A percentile compares a stretch with the other conserved stretches of the same genome.
These are phyloP conservation scores for Pseudanteris insignis DNA, from an alignment of 2,888 invertebrate species.

Conservation along the genomic window DNA sequence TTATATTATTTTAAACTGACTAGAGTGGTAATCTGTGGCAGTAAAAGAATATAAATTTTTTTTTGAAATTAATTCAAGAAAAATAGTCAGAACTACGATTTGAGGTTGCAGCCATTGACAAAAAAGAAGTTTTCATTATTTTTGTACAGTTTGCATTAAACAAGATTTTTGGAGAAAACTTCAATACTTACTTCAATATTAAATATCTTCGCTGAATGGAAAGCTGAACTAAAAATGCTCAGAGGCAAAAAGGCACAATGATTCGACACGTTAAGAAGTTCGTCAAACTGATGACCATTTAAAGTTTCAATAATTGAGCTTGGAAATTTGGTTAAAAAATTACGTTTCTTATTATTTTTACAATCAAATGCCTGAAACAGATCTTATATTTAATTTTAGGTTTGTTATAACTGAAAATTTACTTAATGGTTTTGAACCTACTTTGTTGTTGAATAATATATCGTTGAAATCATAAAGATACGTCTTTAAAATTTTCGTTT, in stretches of 20 bases:
- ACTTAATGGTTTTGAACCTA: constrained; percentile 2
- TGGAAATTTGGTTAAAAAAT: constrained; percentile 50
- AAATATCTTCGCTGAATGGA: constrained; percentile 47
- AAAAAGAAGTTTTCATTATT: too few relatives aligned
- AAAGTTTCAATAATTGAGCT: constrained; percentile 45
- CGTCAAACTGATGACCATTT: constrained; percentile 43
- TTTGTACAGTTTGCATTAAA: too few relatives aligned
- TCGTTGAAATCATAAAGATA: constrained; percentile 7
- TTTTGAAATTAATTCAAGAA: too few relatives aligned
- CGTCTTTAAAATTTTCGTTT: too few relatives aligned
- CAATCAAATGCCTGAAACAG: constrained; percentile 49
- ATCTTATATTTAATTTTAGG: too few relatives aligned
- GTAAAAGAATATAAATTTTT: not conserved
- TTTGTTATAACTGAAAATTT: too few relatives aligned
- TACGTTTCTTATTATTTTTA: constrained; percentile 28
- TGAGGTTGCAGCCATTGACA: too few relatives aligned
- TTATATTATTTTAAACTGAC: too few relatives aligned
- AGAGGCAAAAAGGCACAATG: constrained; percentile 57
- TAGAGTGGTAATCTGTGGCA: too few relatives aligned
- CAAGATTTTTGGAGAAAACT: too few relatives aligned
- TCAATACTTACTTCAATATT: constrained; percentile 47
- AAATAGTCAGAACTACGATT: too few relatives aligned
- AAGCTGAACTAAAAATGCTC: constrained; percentile 42
- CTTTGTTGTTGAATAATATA: constrained; percentile 12
- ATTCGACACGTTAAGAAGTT: constrained; percentile 51